Base-by-base conservation (phyloP, 2,888 invertebrate species). In the Pseudococcus jackbeardsleyi region DNA sequence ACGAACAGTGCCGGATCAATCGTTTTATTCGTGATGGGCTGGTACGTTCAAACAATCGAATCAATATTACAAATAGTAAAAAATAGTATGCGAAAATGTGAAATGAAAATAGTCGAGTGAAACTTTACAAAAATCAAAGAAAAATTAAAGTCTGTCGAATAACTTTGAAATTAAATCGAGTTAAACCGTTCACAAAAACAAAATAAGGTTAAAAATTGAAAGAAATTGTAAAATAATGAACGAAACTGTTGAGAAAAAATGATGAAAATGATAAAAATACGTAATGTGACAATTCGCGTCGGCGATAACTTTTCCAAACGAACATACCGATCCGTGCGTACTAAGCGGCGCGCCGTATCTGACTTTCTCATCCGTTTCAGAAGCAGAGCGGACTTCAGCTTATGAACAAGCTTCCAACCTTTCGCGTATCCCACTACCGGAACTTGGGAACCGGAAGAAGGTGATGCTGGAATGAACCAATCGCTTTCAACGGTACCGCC, bases 401-500 rank as follows among this genome's bases (percentile, higher is more conserved):
- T 33, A 3, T 1, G 79, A 8, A n/a, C 79, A 11, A 82, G 85
- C 85, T 85, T 48, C 85, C 86, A 86, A 19, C 64, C 39, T 64
- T 64, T 42, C 79, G 84, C 50, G 50, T 54, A 84, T 85, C 85
- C 85, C 85, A 64, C 85, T 85, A 68, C 86, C 86, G 68, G 68
- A 64, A 68, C 64, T 68, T 22, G 15, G n/a, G 12, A 19, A 86
- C 86, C 86, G 86, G 86, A 86, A 86, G 86, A 86, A 86, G 86
- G 86, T 86, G 19, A 68, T 59, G 64, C 86, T 86, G 64, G 64
- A 68, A 68, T 42, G 26, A 42, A 42, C 86, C 86, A 86, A 86
- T 86, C 64, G 86, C 26, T 22, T 54, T 86, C 85, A 54, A 79
- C 39, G 86, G 86, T 64, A 42, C 86, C 86, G 86, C 86, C 86